These are phyloP conservation scores for Cheilosia grossa DNA, from an alignment of 2,888 invertebrate species.

Conservation along the genomic window DNA sequence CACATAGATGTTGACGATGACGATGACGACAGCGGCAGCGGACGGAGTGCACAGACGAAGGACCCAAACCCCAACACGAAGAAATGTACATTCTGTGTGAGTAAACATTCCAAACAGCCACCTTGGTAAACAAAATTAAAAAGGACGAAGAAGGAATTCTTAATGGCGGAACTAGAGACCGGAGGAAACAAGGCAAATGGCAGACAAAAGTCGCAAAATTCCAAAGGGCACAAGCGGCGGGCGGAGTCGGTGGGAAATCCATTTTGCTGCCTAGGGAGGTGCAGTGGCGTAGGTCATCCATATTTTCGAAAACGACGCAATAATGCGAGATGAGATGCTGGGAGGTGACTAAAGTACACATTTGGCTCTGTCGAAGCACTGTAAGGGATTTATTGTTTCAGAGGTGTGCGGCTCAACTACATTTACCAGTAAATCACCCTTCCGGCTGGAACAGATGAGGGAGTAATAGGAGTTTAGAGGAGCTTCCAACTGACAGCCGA, in stretches of 20 bases:
- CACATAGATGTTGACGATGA: background rate
- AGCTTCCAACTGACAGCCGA: too few species aligned
- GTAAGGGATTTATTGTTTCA: too few species aligned
- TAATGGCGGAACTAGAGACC: constrained; percentile 67
- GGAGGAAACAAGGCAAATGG: constrained; percentile 51
- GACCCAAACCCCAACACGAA: constrained; percentile 19
- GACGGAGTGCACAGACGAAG: background rate
- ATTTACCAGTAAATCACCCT: too few species aligned
- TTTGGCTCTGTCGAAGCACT: too few species aligned
- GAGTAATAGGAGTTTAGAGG: too few species aligned
- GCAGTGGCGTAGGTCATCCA: constrained; percentile 38
- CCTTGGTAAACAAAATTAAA: constrained; percentile 74
- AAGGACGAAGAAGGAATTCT: constrained; percentile 68
- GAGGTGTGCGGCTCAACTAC: too few species aligned
- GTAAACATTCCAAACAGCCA: constrained; percentile 74
- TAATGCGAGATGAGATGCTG: too few species aligned
- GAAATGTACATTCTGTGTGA: constrained; percentile 73
- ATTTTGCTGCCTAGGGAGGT: constrained; percentile 15
- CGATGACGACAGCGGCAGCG: background rate
- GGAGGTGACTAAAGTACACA: too few species aligned
- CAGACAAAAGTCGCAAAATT: constrained; percentile 71
- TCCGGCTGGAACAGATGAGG: too few species aligned
- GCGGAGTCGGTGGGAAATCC: background rate
- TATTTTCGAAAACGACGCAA: background rate
- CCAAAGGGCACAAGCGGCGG: background rate